Evolutionary conservation across 1,140 invertebrate genomes (phyloP), one percentile per base, ranked within the genome.

Genomic region (Caerostris extrusa): DNA sequence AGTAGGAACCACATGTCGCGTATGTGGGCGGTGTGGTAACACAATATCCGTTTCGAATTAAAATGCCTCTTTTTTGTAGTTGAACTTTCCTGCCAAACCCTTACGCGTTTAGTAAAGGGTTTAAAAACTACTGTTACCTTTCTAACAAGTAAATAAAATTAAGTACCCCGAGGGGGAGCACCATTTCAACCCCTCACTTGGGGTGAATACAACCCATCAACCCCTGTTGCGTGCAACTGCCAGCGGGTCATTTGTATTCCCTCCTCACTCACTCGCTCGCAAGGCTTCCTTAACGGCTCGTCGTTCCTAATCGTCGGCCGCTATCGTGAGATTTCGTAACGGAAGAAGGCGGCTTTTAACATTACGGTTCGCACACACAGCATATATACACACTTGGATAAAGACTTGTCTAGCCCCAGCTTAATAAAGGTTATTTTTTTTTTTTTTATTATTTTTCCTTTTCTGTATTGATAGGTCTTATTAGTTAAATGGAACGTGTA

Each of bases 241-340:
- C n/a, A 69, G 67, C 67, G 17, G 67, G 71, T 50, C 34, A 77
- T 10, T 77, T 34, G 8, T 50, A 50, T 10, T 77, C 17, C 71
- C 69, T 14, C 34, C 71, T 77, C 71, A 77, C 71, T 77, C 71
- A 77, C 71, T 77, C 71, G 71, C 7, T 34, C 71, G 50, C 19
- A 12, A 53, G 71, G 50, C 71, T 77, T 10, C 71, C 17, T 69
- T 69, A 69, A 17, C n/a, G 67, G 67, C 17, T n/a, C n/a, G 67
- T n/a, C 67, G n/a, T n/a, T 69, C 7, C 7, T 17, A n/a, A 6
- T 69, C 67, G 67, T 17, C 19, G 67, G 67, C 67, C 61, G 61
- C 61, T 14, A 64, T 14, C 67, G n/a, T 69, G n/a, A n/a, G 5
- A n/a, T 19, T 3, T n/a, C 67, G 67, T 69, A 69, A 69, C 67